phyloP scores from a whole-genome alignment of 1,140 invertebrate species.

The Diabrotica undecimpunctata region DNA sequence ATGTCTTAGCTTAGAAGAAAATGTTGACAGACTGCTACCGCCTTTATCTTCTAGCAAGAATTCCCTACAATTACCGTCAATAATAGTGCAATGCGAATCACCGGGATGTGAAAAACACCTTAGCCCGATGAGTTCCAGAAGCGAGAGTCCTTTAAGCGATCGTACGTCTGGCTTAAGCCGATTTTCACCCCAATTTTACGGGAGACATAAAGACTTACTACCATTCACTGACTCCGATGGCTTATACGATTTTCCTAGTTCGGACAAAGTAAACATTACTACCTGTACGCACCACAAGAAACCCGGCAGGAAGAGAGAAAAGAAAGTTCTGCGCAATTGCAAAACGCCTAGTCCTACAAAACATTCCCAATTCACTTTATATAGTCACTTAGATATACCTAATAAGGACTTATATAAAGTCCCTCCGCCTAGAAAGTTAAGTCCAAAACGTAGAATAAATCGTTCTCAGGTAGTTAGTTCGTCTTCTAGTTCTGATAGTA shows the following conservation, averaged over 20 bases:
- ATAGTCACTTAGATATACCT: slow-evolving; percentile 48
- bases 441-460: slow-evolving; percentile 51
- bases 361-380: slow-evolving; percentile 47
- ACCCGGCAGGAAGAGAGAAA: slow-evolving; percentile 51
- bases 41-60: slow-evolving; percentile 30
- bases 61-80: slow-evolving; percentile 57
- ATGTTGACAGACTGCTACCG: slow-evolving; percentile 46
- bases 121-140: slow-evolving; percentile 70
- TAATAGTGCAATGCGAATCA: slow-evolving; percentile 57
- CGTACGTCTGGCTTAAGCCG: slow-evolving; percentile 56
- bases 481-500: slow-evolving; percentile 53
- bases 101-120: slow-evolving; percentile 53
- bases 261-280: slow-evolving; percentile 54
- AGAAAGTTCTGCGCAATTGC: slow-evolving; percentile 35
- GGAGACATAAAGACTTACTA: slow-evolving; percentile 55
- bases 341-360: slow-evolving; percentile 53
- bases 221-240: slow-evolving; percentile 74
- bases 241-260: slow-evolving; percentile 72
- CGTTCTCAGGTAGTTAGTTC: slow-evolving; percentile 49
- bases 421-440: slow-evolving; percentile 47
- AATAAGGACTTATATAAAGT: slow-evolving; percentile 38
- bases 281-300: slow-evolving; percentile 48
- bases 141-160: slow-evolving; percentile 73
- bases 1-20: slow-evolving; percentile 33
- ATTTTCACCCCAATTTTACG: slow-evolving; percentile 68